Base-by-base conservation (phyloP, 2,888 invertebrate genomes). In the Epistrophe grossulariae region DNA sequence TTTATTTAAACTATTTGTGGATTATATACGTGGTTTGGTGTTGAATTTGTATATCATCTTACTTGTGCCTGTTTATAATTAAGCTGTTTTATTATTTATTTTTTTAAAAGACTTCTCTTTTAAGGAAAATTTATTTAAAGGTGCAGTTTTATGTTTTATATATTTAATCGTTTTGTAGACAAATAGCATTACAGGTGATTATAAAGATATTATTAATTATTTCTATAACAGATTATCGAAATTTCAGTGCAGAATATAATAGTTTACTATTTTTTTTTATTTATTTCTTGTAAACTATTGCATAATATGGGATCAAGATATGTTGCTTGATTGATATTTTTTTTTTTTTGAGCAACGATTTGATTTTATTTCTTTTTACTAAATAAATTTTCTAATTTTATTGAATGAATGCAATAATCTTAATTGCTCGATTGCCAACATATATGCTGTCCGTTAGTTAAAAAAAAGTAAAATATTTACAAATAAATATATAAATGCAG, bases 381-480 rank as follows among this genome's bases (percentile, higher is more conserved):
- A 83, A 83, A 78, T 55, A 81, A 78, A 78, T 81, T 78, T 50
- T 74, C 62, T 77, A 79, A 79, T 79, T 82, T 71, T 31, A 48
- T 81, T 68, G 19, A 68, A 82, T 82, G 70, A 78, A 84, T 35
- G 55, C 38, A 62, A 88, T 89, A 89, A 89, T 89, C 89, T 90
- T 89, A 90, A 90, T 92, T 92, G 92, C 92, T 92, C 92, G 92
- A 93, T 93, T 92, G 92, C 92, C 93, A 92, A 93, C 93, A 93
- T 92, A 92, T 92, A 92, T 92, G 92, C 92, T 92, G 93, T 92
- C 92, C 91, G 90, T 90, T 90, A 68, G 35, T 50, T 38, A 74
- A 66, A 71, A 76, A 48, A 57, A 45, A 66, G 62, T 48, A 55
- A 57, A 66, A 71, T 66, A 45, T 57, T 45, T 40, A 85, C 80